Evolutionary conservation across 2,888 invertebrate species (phyloP).

Genomic region (Pristionchus entomophagus): DNA sequence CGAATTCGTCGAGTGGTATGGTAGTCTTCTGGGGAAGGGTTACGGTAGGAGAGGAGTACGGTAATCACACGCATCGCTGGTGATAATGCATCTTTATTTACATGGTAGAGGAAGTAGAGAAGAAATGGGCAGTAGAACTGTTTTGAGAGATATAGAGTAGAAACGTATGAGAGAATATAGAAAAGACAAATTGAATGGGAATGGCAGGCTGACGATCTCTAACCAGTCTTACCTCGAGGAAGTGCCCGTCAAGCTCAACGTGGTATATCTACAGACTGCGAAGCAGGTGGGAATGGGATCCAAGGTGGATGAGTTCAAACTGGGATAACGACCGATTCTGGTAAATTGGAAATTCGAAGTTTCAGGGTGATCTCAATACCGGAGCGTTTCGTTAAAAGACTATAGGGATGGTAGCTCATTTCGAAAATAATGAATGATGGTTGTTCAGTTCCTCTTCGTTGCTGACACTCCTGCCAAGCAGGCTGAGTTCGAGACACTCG

Average conservation of each 20-base stretch:
- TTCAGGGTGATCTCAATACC: no score
- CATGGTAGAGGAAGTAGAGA: no score
- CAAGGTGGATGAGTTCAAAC: no score
- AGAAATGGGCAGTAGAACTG: not conserved
- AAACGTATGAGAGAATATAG: not conserved
- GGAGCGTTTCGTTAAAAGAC: no score
- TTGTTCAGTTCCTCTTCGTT: constrained; percentile 27
- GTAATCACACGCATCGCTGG: no score
- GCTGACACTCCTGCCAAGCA: constrained; percentile 21
- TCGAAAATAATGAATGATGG: not conserved
- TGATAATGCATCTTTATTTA: no score
- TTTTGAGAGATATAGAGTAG: not conserved
- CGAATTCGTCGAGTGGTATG: constrained; percentile 21
- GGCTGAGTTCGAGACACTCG: constrained; percentile 19
- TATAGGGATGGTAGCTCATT: no score
- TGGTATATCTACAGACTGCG: not conserved
- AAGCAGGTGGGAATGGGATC: not conserved
- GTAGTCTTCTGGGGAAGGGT: no score
- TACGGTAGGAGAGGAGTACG: no score
- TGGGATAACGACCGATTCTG: no score
- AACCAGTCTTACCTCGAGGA: constrained; percentile 31
- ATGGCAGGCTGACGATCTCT: constrained; percentile 38
- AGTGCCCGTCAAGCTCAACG: not conserved
- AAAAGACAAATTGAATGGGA: no score
- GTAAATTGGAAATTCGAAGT: no score